Base-by-base conservation (phyloP, 2,113 vertebrate genomes). In the Nicator chloris region DNA sequence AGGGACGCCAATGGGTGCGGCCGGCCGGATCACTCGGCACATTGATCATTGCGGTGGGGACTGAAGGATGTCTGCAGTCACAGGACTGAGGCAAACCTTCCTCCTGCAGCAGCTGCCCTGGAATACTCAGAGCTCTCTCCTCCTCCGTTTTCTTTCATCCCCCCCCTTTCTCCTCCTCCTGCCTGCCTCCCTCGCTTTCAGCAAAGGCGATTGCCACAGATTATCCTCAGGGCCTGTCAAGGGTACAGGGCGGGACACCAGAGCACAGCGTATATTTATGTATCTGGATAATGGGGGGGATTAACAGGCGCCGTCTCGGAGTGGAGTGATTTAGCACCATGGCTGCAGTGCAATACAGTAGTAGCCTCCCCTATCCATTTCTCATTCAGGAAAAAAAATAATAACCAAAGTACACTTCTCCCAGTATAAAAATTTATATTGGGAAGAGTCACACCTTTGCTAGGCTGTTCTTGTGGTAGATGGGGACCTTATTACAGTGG, bases 1-100 rank as follows among this genome's bases (percentile, higher is more conserved):
- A 92, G 76, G 86, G 77, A 12, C 6, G 95, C 93, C 95, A 91
- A 4, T 26, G 94, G 97, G 96, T 92, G 95, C 95, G 92, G 96
- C 81, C 16, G 54, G 75, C 54, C 5, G 27, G 89, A 89, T 96
- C 89, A 22, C 47, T 30, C 33, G 50, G 88, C 91, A 84, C 75
- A 94, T 86, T 68, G 88, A 89, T 95, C 92, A 85, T 87, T 47
- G 8, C 23, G 3, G 31, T 70, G 95, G 87, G 87, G 86, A 88
- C 77, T 12, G 2, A 37, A 45, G 76, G 92, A 65, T 79, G 72
- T 45, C 78, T 75, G 82, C 61, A 51, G 54, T 75, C 70, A 31
- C 60, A 77, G 59, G 44, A 59, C 80, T 37, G 15, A 20, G 61
- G 23, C 82, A 40, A 54, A 22, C 57, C 84, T 73, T 94, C 91